Evolutionary conservation across 1,140 invertebrate genomes (phyloP).

Genomic region (Chrysopa pallens): DNA sequence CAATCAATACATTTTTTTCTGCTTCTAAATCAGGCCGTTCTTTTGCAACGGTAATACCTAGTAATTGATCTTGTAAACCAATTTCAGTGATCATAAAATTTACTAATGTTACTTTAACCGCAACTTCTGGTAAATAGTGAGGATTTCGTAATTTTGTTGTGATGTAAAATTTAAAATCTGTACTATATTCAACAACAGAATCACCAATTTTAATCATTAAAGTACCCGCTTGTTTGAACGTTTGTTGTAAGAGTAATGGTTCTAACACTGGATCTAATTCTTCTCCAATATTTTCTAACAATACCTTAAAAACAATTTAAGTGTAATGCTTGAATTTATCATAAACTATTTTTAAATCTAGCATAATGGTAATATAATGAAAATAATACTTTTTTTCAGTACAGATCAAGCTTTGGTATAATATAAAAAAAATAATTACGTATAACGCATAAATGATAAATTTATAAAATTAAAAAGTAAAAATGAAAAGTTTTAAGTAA

Average conservation of each 20-base stretch:
- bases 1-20: conserved; percentile 75
- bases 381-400: too few species aligned
- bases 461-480: too few species aligned
- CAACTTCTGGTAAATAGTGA: conserved; percentile 80
- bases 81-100: conserved; percentile 86
- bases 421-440: too few species aligned
- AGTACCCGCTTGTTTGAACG: conserved; percentile 72
- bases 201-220: conserved; percentile 69
- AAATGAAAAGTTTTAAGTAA: too few species aligned
- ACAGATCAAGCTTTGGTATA: too few species aligned
- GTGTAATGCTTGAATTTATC: too few species aligned
- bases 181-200: conserved; percentile 64
- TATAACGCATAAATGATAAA: too few species aligned
- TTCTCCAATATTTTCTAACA: conserved; percentile 76
- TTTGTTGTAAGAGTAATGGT: conserved; percentile 71
- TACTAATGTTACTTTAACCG: conserved; percentile 78
- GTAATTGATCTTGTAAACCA: conserved; percentile 76
- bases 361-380: too few species aligned
- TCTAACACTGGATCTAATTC: conserved; percentile 82
- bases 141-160: conserved; percentile 87
- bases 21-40: conserved; percentile 85
- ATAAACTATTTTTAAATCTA: too few species aligned
- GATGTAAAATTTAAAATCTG: conserved; percentile 80
- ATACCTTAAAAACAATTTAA: conserved; percentile 39
- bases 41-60: conserved; percentile 78